Evolutionary conservation across 2,888 invertebrate genomes (phyloP).

Genomic region (Ophion obscuratus): DNA sequence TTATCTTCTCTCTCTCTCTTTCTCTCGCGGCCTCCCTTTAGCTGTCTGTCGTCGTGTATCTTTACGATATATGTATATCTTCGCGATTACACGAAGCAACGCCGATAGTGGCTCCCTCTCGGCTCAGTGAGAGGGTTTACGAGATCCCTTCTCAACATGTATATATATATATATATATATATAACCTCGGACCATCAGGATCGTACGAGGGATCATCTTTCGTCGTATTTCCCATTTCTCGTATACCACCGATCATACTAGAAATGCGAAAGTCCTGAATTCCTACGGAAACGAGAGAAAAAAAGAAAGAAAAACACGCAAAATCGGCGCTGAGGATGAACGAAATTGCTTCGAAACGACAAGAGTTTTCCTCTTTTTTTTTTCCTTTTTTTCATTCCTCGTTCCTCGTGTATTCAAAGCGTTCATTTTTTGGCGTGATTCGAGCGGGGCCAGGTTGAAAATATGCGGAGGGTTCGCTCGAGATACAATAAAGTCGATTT

Average conservation of each 20-base stretch:
- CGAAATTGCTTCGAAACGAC: slow-evolving; percentile 42
- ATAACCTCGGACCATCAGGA: slow-evolving; percentile 19
- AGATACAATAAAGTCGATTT: too few relatives aligned
- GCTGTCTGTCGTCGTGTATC: background rate
- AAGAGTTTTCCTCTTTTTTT: too few relatives aligned
- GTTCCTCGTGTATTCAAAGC: too few relatives aligned
- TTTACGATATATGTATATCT: slow-evolving; percentile 24
- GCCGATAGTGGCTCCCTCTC: slow-evolving; percentile 30
- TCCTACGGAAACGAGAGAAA: background rate
- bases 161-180: background rate
- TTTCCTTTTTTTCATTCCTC: background rate
- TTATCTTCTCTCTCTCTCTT: slow-evolving; percentile 23
- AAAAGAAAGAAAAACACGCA: background rate
- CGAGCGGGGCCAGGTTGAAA: too few relatives aligned
- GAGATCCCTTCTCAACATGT: slow-evolving; percentile 31
- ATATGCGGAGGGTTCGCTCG: too few relatives aligned
- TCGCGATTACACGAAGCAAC: slow-evolving; percentile 19
- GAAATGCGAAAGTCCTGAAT: slow-evolving; percentile 14
- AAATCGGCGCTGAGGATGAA: background rate
- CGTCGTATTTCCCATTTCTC: slow-evolving; percentile 38
- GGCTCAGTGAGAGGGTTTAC: slow-evolving; percentile 43
- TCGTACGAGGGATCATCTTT: slow-evolving; percentile 47
- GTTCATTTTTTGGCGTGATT: too few relatives aligned
- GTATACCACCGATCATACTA: slow-evolving; percentile 17
- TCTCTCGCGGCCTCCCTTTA: slow-evolving; percentile 6